Evolutionary conservation across 1,140 invertebrate species (phyloP), one percentile per base, ranked within the genome.

Genomic region (Solenopsis fugax): DNA sequence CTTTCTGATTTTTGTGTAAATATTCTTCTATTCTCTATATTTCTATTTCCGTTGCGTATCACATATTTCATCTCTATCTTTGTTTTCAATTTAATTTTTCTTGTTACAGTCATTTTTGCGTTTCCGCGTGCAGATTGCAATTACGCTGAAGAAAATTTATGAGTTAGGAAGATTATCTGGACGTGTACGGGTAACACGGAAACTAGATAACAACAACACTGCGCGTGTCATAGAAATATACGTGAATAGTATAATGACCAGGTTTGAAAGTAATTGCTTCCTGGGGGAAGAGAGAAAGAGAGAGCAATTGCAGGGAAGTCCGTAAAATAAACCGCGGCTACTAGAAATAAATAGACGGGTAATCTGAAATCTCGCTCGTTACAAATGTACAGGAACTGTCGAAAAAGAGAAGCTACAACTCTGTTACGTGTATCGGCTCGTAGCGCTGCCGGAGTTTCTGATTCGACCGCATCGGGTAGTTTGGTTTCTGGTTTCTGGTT

Each of bases 241-340:
- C 13, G 34, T n/a, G 48, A 13, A 82, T 41, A 41, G n/a, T 34
- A 10, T n/a, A 29, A 37, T 16, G n/a, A 72, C 54, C 21, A 34
- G 13, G 16, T 21, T 56, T 45, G 29, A 71, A 41, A 29, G 24
- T 82, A 56, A 72, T 72, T 64, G 52, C 65, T 82, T 80, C 52
- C 69, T 60, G 24, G n/a, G 18, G 13, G 29, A 29, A 29, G n/a
- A n/a, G n/a, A n/a, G n/a, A n/a, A n/a, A n/a, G n/a, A n/a, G n/a
- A n/a, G n/a, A n/a, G 29, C 29, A 29, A 37, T 69, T 65, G 34
- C 21, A 34, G 12, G 37, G 45, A 21, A 80, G 54, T 41, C 37
- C 5, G 52, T 69, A 34, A 58, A 81, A 48, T 21, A 6, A 48
- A 18, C 6, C 37, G 21, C 16, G 45, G n/a, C 21, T 65, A 71